phyloP scores from a whole-genome alignment of 2,888 invertebrate species.

The Bibio marci region DNA sequence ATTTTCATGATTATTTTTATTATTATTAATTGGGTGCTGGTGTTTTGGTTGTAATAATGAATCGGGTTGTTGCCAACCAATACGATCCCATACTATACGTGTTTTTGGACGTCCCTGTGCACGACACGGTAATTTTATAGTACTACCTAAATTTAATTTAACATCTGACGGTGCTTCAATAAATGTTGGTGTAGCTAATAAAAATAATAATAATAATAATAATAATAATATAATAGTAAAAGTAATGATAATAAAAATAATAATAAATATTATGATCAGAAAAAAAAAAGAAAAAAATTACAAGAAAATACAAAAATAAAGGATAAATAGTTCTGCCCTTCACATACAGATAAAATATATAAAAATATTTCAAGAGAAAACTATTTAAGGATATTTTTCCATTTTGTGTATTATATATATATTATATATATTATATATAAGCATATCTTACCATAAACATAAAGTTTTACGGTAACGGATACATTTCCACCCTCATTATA shows the following conservation, averaged over 20 bases:
- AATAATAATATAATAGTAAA: too few relatives aligned
- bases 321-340: too few relatives aligned
- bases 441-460: slow-evolving; percentile 14
- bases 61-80: neutral
- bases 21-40: neutral
- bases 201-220: too few relatives aligned
- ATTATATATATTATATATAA: too few relatives aligned
- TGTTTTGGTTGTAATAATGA: neutral
- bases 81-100: slow-evolving; percentile 4
- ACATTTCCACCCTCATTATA: slow-evolving; percentile 18
- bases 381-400: too few relatives aligned
- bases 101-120: slow-evolving; percentile 12
- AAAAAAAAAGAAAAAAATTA: too few relatives aligned
- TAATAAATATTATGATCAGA: too few relatives aligned
- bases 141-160: slow-evolving; percentile 13
- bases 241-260: too few relatives aligned
- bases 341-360: too few relatives aligned
- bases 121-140: slow-evolving; percentile 15
- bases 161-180: slow-evolving; percentile 16
- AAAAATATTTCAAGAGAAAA: too few relatives aligned
- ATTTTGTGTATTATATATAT: too few relatives aligned
- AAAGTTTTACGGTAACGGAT: slow-evolving; percentile 13
- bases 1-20: neutral
- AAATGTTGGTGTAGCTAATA: slow-evolving; percentile 15
- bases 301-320: too few relatives aligned